A percentile compares a stretch with the other conserved stretches of the same genome.
phyloP scores from a whole-genome alignment of 2,113 vertebrate species.

The Climacteris rufus region DNA sequence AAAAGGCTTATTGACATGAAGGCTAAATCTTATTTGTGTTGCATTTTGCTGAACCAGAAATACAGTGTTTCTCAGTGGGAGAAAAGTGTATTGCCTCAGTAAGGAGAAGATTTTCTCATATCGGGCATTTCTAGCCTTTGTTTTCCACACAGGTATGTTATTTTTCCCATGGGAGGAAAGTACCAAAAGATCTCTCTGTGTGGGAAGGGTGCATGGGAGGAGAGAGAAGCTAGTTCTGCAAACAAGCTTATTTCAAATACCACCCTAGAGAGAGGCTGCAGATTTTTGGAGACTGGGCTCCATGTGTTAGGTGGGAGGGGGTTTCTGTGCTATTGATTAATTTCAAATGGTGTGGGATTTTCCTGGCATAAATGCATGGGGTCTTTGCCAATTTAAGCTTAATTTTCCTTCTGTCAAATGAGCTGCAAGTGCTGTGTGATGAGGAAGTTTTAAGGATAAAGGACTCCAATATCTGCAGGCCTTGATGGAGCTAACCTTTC shows the following conservation, averaged over 20 bases:
- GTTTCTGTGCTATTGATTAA: slow-evolving; percentile 46
- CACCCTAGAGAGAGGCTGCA: neutral
- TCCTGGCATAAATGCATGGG: neutral
- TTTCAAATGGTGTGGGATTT: slow-evolving; percentile 32
- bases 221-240: neutral
- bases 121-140: neutral
- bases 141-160: neutral
- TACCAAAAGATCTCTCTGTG: neutral
- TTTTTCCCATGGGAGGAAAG: neutral
- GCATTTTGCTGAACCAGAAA: neutral
- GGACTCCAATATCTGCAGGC: neutral
- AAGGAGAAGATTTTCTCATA: neutral
- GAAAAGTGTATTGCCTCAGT: neutral
- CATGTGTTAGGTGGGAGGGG: slow-evolving; percentile 39
- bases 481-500: neutral
- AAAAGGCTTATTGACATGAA: neutral
- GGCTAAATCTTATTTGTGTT: neutral
- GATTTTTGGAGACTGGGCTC: neutral
- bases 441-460: neutral
- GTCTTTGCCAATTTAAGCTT: neutral
- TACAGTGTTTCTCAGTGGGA: neutral
- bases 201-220: neutral
- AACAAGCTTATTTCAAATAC: neutral
- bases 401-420: neutral
- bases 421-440: neutral